Conservation (phyloP, 2,797 vertebrate species). For the Huso huso region DNA sequence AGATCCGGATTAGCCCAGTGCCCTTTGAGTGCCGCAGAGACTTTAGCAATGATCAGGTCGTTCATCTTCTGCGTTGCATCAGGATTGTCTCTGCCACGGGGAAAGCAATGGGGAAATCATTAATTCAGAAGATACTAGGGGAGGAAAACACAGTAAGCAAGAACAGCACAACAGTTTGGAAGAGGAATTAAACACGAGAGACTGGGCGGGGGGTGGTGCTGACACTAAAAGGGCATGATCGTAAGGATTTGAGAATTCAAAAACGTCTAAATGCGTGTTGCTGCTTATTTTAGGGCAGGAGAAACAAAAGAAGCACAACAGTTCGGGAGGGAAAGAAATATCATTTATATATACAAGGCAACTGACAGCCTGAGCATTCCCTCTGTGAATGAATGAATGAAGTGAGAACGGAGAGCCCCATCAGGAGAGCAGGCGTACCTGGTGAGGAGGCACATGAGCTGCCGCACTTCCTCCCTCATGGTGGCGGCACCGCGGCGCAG, state of each 20-base stretch:
- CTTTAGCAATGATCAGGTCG: conserved; percentile 91
- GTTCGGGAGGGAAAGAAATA: no score
- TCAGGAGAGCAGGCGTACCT: conserved; percentile 54
- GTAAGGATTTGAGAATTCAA: no score
- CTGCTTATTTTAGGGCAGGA: no score
- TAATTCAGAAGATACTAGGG: not conserved
- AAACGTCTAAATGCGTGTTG: no score
- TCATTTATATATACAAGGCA: no score
- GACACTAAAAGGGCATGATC: no score
- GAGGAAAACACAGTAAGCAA: not conserved
- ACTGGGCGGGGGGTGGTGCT: not conserved
- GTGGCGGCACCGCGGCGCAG: conserved; percentile 79
- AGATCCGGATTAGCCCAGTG: conserved; percentile 97
- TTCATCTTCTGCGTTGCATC: conserved; percentile 98
- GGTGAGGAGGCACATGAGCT: conserved; percentile 94
- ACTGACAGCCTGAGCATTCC: no score
- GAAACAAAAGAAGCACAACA: no score
- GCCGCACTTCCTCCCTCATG: conserved; percentile 93
- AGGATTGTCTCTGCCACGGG: conserved; percentile 76
- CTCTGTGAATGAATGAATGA: not conserved
- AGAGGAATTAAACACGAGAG: not conserved
- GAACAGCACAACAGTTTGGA: not conserved
- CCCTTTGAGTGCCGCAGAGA: conserved; percentile 91
- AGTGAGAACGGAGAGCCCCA: not conserved
- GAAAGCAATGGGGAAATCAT: not conserved